Evolutionary conservation across 2,113 vertebrate genomes (phyloP), one percentile per base, ranked within the genome.

Genomic region (Leptodactylus fuscus): DNA sequence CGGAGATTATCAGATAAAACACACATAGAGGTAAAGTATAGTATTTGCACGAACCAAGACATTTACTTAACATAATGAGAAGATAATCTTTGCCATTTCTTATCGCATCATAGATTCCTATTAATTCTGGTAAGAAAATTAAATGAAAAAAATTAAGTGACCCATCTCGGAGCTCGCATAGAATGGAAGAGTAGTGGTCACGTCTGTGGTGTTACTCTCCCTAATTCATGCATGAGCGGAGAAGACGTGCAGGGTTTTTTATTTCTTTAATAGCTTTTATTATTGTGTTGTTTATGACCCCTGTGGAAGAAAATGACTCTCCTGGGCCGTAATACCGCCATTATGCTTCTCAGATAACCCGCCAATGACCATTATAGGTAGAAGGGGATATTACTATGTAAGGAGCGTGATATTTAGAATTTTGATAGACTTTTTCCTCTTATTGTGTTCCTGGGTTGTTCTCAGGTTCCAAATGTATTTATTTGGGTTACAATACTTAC

Each of bases 41-140:
- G 29, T n/a, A 53, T 55, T 78, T 53, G 29, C 32, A 78, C 49
- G 8, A 55, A 36, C 9, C 46, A 20, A 32, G 29, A 55, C 4
- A 44, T 78, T 51, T 78, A 76, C 46, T 76, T 76, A 34, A 48
- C 32, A 38, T 60, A 60, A 79, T 58, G 51, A 60, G 76, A 58
- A 78, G 49, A 78, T 53, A 58, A 55, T 78, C 32, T 55, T 55
- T 16, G 20, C 76, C 6, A 34, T 41, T 79, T 1, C 53, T 60
- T 41, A 79, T 58, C 53, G 36, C 12, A 79, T n/a, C 29, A 58
- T 32, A 32, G 51, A n/a, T 58, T 58, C 34, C n/a, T 79, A 36
- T 7, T 34, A 58, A 38, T 60, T 55, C 6, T 0, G 53, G 48
- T 9, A 18, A 53, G 74, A 4, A 36, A 78, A 34, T 22, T 11